Evolutionary conservation across 2,113 vertebrate species (phyloP), one percentile per base, ranked within the genome.

Genomic region (Esox niger): DNA sequence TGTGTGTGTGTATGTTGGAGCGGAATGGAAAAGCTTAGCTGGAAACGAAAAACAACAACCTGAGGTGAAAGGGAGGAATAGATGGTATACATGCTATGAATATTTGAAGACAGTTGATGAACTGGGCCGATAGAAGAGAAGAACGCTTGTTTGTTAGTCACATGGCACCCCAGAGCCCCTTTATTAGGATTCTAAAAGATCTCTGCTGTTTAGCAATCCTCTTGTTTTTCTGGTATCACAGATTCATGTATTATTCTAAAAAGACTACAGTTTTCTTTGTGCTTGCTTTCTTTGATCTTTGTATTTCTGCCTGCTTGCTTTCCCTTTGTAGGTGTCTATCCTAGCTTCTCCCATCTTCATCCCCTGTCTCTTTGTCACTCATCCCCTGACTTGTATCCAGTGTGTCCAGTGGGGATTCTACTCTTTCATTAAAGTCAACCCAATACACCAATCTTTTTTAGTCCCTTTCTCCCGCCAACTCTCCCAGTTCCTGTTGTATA

Each of bases 381-480:
- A 32, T 72, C 62, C 82, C 79, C 71, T 55, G 81, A 83, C 79
- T 68, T 68, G 30, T 80, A 62, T 79, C 76, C 81, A 80, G 83
- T 86, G 71, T 75, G 72, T 84, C 83, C 82, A n/a, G 47, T 73
- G 65, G 87, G 88, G 79, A 78, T 84, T 73, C 25, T 43, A 58
- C 2, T 58, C 73, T 84, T 87, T 85, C 82, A 88, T 84, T 88
- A 82, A 79, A 81, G 73, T 84, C 82, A 84, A 84, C 56, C 54
- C 79, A 71, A 67, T 81, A 31, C 29, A 75, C 62, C 70, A 81
- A 58, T 57, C 57, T 71, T 71, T 61, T 63, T 17, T 15, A 71
- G 23, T 66, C 21, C 64, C 62, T 35, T 11, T 52, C 26, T 25
- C 49, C 35, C 70, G 52, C 27, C 8, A 54, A 73, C 74, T 69